phyloP scores from a whole-genome alignment of 2,888 invertebrate genomes.

The Ptilodon capucinus region DNA sequence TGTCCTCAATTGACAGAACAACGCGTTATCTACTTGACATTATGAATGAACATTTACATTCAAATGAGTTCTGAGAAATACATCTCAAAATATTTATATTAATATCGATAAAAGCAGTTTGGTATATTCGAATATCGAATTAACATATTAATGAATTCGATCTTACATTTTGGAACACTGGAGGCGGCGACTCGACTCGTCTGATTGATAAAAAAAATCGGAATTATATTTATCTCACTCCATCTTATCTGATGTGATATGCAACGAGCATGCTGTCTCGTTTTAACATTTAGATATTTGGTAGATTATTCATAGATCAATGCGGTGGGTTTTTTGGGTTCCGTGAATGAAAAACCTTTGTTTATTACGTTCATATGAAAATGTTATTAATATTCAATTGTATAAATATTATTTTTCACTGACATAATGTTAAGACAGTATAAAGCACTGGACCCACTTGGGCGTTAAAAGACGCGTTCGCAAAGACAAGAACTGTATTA shows the following conservation, averaged over 20 bases:
- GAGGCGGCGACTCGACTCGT: constrained; percentile 11
- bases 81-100: neutral
- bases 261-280: neutral
- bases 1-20: neutral
- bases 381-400: too few species aligned
- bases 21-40: neutral
- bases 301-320: neutral
- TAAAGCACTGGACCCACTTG: too few species aligned
- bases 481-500: too few species aligned
- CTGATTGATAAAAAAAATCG: neutral
- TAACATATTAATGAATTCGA: constrained; percentile 27
- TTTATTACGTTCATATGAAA: too few species aligned
- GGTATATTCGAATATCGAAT: constrained; percentile 11
- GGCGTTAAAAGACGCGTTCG: too few species aligned
- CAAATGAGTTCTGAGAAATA: neutral
- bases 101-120: too few species aligned
- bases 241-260: neutral
- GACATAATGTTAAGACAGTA: too few species aligned
- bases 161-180: constrained; percentile 9
- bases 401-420: too few species aligned
- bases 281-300: neutral
- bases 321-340: neutral
- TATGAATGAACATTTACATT: neutral
- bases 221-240: neutral
- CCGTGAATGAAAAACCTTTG: neutral